A percentile compares a stretch with the other conserved stretches of the same genome.
phyloP scores from a whole-genome alignment of 2,888 invertebrate species.

The Pristionchus entomophagus region DNA sequence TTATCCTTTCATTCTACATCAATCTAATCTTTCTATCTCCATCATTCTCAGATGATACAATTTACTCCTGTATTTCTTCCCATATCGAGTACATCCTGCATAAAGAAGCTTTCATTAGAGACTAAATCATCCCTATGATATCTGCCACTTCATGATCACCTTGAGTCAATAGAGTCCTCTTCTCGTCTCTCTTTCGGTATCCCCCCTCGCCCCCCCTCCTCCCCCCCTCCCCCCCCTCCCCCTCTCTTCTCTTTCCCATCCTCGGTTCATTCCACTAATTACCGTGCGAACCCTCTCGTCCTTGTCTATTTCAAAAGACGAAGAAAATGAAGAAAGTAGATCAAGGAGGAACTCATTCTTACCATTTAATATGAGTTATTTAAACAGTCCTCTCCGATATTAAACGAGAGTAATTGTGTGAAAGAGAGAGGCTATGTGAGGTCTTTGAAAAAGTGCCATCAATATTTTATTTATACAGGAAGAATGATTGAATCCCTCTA shows the following conservation, averaged over 20 bases:
- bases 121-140: not conserved
- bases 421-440: too few relatives aligned
- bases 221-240: not conserved
- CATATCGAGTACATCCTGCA: not conserved
- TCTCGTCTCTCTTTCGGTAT: not conserved
- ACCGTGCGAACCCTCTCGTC: slow-evolving; percentile 31
- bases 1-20: not conserved
- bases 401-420: too few relatives aligned
- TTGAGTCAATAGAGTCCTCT: slow-evolving; percentile 15
- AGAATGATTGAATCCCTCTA: slow-evolving; percentile 22
- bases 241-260: not conserved
- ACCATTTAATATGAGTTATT: too few relatives aligned
- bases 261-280: slow-evolving; percentile 44
- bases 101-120: not conserved
- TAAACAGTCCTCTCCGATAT: not conserved
- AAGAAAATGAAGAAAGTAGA: slow-evolving; percentile 21
- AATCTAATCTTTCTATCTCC: not conserved
- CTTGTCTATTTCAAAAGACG: not conserved
- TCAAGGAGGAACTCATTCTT: slow-evolving; percentile 19
- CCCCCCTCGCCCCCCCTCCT: not conserved
- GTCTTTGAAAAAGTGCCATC: too few relatives aligned
- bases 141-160: not conserved
- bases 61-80: not conserved
- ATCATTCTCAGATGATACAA: not conserved
- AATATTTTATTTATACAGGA: not conserved